Evolutionary conservation across 2,888 invertebrate genomes (phyloP).

Genomic region (Stenotaenia linearis): DNA sequence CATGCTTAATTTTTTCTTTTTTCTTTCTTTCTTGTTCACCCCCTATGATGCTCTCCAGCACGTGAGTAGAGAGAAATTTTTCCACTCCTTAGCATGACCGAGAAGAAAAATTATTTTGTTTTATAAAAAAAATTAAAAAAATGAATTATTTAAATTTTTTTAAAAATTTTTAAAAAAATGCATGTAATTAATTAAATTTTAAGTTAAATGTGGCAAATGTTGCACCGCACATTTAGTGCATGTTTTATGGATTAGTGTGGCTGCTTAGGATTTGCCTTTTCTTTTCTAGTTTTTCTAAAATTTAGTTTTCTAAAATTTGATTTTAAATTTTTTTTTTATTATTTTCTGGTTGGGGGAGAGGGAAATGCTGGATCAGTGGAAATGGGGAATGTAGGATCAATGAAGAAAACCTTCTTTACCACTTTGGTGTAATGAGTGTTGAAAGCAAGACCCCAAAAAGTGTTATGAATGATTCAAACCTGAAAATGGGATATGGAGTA

Average conservation of each 20-base stretch:
- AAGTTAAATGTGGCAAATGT: conserved; percentile 1
- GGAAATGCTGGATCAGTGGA: neutral
- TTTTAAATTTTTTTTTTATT: neutral
- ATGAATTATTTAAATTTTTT: neutral
- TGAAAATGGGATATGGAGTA: neutral
- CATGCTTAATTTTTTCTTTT: conserved; percentile 33
- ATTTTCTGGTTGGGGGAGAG: neutral
- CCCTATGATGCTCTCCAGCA: conserved; percentile 32
- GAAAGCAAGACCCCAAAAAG: conserved; percentile 1
- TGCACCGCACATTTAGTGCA: conserved; percentile 4
- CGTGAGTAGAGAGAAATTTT: conserved; percentile 33
- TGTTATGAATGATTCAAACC: conserved; percentile 7
- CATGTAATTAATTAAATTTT: too few relatives aligned
- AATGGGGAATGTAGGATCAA: neutral
- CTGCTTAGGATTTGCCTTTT: conserved; percentile 24
- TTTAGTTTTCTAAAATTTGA: neutral
- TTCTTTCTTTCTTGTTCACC: conserved; percentile 32
- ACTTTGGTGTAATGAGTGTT: conserved; percentile 5
- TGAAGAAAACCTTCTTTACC: conserved; percentile 1
- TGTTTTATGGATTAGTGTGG: neutral
- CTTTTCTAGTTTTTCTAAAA: neutral
- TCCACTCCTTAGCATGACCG: conserved; percentile 1
- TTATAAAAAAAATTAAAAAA: neutral
- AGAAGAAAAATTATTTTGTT: neutral
- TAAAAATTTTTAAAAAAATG: neutral